These are phyloP conservation scores for Diogma glabrata DNA, from an alignment of 2,888 invertebrate genomes.

Conservation along the genomic window DNA sequence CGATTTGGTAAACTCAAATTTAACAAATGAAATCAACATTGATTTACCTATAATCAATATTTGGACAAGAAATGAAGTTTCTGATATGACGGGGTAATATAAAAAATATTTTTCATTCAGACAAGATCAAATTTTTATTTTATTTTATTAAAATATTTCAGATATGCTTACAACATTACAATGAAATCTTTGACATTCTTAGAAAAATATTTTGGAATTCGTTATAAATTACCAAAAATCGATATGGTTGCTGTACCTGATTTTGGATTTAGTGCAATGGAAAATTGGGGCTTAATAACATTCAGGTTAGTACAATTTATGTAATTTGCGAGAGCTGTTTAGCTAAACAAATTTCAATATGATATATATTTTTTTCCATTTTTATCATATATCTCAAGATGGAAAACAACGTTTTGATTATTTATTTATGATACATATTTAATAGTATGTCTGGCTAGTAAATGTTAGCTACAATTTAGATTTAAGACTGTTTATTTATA, in stretches of 20 bases:
- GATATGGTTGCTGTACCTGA: conserved; percentile 64
- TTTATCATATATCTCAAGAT: too few species aligned
- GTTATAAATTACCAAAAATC: conserved; percentile 51
- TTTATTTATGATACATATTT: too few species aligned
- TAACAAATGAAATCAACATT: conserved; percentile 24
- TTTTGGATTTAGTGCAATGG: conserved; percentile 62
- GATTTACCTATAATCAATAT: conserved; percentile 32
- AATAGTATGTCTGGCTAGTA: too few species aligned
- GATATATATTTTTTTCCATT: too few species aligned
- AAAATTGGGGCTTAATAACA: conserved; percentile 52
- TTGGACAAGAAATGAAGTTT: conserved; percentile 31
- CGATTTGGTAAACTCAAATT: conserved; percentile 36
- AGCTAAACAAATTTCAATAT: too few species aligned
- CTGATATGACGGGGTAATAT: conserved; percentile 29
- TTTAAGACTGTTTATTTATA: too few species aligned
- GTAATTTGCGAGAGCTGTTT: background rate
- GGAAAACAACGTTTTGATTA: too few species aligned
- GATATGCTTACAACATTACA: conserved; percentile 44
- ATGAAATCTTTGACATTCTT: conserved; percentile 48
- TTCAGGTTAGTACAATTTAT: conserved; percentile 38
- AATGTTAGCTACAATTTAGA: too few species aligned
- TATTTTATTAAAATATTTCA: conserved; percentile 1
- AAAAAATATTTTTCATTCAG: background rate
- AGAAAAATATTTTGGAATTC: conserved; percentile 51
- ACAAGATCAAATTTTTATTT: too few species aligned